Conservation (phyloP, 2,888 invertebrate species). For the Drosophila mulleri region DNA sequence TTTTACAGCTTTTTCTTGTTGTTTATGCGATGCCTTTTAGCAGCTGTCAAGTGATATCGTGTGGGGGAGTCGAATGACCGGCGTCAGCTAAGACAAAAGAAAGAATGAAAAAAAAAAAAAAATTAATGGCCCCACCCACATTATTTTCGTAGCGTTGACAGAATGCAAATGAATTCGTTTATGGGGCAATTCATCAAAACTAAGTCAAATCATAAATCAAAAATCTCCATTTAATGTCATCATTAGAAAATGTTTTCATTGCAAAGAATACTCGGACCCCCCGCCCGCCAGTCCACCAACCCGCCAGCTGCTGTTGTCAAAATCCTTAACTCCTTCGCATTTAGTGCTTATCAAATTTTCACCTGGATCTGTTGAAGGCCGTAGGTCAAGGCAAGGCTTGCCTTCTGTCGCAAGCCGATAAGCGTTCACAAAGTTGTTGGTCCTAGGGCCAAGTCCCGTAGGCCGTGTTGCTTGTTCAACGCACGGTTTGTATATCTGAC, state of each 20-base stretch:
- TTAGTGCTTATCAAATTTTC: slow-evolving; percentile 26
- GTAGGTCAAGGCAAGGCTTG: slow-evolving; percentile 31
- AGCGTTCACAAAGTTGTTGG: slow-evolving; percentile 28
- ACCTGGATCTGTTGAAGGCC: slow-evolving; percentile 15
- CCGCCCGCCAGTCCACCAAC: not conserved
- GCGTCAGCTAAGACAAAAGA: not conserved
- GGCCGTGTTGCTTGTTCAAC: slow-evolving; percentile 11
- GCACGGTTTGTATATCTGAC: not conserved
- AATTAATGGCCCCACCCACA: slow-evolving; percentile 22
- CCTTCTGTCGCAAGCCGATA: slow-evolving; percentile 33
- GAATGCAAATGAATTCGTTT: slow-evolving; percentile 46
- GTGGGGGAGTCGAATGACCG: slow-evolving; percentile 7
- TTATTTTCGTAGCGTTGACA: slow-evolving; percentile 22
- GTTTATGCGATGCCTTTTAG: slow-evolving; percentile 47
- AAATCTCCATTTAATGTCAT: slow-evolving; percentile 33
- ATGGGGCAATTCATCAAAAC: slow-evolving; percentile 65
- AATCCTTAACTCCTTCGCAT: slow-evolving; percentile 22
- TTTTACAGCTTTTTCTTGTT: slow-evolving; percentile 46
- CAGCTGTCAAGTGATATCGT: slow-evolving; percentile 49
- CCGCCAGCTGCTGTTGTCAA: not conserved
- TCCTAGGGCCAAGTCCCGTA: not conserved
- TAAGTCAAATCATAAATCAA: slow-evolving; percentile 59
- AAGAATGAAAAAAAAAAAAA: slow-evolving; percentile 2
- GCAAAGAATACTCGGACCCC: not conserved
- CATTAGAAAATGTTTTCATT: slow-evolving; percentile 41